A percentile compares a stretch with the other conserved stretches of the same genome.
phyloP scores from a whole-genome alignment of 2,888 invertebrate genomes.

The Alcis repandata region DNA sequence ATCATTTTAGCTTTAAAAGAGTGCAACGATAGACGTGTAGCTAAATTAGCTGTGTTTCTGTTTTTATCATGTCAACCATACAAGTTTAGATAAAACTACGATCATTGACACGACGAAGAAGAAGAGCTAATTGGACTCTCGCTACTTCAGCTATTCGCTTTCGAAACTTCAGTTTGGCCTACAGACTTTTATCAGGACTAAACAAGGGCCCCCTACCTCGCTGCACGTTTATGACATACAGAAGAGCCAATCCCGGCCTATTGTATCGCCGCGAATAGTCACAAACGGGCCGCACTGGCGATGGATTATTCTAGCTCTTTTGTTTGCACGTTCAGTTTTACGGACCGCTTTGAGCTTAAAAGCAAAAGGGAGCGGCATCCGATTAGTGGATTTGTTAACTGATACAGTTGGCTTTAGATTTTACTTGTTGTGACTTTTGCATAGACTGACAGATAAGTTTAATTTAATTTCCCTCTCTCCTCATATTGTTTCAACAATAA shows the following conservation, averaged over 20 bases:
- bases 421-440: not conserved
- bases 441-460: too few species aligned
- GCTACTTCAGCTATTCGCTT: too few species aligned
- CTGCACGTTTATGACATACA: not conserved
- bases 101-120: too few species aligned
- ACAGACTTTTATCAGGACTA: not conserved
- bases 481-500: constrained; percentile 19
- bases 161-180: too few species aligned
- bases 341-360: constrained; percentile 5
- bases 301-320: constrained; percentile 20
- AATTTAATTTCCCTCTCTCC: not conserved
- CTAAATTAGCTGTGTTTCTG: too few species aligned
- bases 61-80: too few species aligned
- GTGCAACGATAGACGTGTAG: not conserved
- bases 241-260: constrained; percentile 17
- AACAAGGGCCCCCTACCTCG: not conserved
- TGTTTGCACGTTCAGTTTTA: constrained; percentile 13
- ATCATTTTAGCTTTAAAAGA: too few species aligned
- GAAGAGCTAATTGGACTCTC: too few species aligned
- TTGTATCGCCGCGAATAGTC: constrained; percentile 8
- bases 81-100: too few species aligned
- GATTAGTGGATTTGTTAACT: not conserved
- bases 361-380: not conserved
- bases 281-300: constrained; percentile 3
- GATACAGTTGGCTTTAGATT: not conserved